Conservation (phyloP, 2,888 invertebrate species). For the Tinea trinotella region DNA sequence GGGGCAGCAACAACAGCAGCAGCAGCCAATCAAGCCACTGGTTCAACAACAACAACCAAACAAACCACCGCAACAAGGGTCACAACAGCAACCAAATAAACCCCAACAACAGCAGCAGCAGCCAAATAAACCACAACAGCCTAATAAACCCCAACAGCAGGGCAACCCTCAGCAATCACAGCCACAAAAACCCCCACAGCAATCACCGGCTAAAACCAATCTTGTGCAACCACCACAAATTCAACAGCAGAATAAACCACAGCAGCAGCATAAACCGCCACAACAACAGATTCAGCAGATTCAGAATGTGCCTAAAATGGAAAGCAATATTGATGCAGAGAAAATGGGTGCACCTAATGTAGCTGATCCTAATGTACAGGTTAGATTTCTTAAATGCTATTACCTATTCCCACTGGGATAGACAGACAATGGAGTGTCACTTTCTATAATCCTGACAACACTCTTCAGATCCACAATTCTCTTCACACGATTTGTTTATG, state of each 20-base stretch:
- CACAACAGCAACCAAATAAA: neutral
- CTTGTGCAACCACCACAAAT: neutral
- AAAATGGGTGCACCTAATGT: neutral
- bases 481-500: no score
- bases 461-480: no score
- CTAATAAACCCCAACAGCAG: slow-evolving; percentile 14
- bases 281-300: slow-evolving; percentile 25
- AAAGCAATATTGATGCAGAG: neutral
- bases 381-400: no score
- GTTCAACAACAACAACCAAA: slow-evolving; percentile 25
- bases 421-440: no score
- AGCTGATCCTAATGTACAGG: neutral
- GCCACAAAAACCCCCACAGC: slow-evolving; percentile 22
- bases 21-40: slow-evolving; percentile 20
- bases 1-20: slow-evolving; percentile 23
- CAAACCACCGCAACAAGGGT: neutral
- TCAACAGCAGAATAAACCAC: slow-evolving; percentile 20
- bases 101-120: slow-evolving; percentile 23
- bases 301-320: neutral
- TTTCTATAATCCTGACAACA: no score
- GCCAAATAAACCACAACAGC: slow-evolving; percentile 21
- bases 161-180: neutral
- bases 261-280: slow-evolving; percentile 20
- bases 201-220: no score
- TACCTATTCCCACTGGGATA: no score